These are phyloP conservation scores for Oscheius sp. DNA, from an alignment of 1,140 invertebrate species.

Conservation along the genomic window DNA sequence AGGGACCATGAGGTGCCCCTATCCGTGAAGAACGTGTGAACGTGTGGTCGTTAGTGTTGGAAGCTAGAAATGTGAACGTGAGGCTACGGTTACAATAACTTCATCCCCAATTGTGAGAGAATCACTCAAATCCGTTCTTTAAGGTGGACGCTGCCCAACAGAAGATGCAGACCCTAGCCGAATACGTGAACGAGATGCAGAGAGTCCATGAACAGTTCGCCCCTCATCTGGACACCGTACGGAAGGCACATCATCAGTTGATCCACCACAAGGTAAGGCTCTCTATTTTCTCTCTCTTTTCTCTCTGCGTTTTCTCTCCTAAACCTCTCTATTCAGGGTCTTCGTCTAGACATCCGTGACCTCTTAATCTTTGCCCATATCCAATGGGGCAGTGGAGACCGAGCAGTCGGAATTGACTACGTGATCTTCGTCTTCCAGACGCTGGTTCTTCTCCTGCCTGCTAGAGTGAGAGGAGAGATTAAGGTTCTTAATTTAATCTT, in stretches of 20 bases:
- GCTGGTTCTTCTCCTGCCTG: constrained; percentile 38
- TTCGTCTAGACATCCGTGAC: constrained; percentile 40
- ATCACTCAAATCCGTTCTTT: constrained; percentile 62
- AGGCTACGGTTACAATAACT: too few species aligned
- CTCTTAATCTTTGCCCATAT: constrained; percentile 46
- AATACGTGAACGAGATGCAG: constrained; percentile 99
- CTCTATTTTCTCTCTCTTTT: background rate
- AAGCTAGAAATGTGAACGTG: too few species aligned
- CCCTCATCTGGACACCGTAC: constrained; percentile 76
- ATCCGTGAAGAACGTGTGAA: too few species aligned
- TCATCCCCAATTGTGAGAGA: too few species aligned
- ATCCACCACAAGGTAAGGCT: constrained; percentile 50
- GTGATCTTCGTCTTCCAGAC: constrained; percentile 45
- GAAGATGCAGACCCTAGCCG: constrained; percentile 97
- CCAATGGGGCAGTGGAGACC: constrained; percentile 37
- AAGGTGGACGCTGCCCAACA: constrained; percentile 71
- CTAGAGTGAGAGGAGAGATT: constrained; percentile 24
- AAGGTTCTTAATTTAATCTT: constrained; percentile 37
- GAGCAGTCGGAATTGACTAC: constrained; percentile 35
- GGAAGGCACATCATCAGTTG: constrained; percentile 37
- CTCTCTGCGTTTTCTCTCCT: background rate
- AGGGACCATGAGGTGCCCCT: too few species aligned
- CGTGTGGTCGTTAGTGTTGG: too few species aligned
- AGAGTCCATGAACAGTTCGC: constrained; percentile 98
- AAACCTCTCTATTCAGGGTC: constrained; percentile 20